phyloP scores from a whole-genome alignment of 2,113 vertebrate genomes.

The Rousettus leschenaultii region DNA sequence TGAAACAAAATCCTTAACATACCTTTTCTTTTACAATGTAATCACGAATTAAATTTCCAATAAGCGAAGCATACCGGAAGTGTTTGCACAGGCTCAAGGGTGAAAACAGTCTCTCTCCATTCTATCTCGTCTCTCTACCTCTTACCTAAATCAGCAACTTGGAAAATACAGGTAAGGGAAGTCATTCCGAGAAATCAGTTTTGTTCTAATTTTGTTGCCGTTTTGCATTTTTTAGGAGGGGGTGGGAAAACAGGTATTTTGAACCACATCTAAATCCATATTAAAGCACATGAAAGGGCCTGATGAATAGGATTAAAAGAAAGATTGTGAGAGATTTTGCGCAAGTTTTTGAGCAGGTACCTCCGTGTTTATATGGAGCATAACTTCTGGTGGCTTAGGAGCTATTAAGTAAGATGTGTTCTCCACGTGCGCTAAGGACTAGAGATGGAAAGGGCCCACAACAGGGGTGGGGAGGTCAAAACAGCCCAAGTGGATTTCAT shows the following conservation, averaged over 20 bases:
- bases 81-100: neutral
- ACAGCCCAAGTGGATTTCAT: neutral
- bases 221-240: neutral
- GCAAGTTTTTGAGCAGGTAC: neutral
- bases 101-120: neutral
- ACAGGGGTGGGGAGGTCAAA: neutral
- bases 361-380: neutral
- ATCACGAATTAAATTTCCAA: neutral
- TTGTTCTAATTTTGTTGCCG: neutral
- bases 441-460: accelerated
- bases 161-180: neutral
- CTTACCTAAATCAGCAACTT: neutral
- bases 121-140: neutral
- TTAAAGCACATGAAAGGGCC: neutral
- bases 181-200: neutral
- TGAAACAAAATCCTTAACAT: neutral
- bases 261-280: neutral
- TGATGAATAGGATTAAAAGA: neutral
- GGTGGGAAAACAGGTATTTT: neutral
- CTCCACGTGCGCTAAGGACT: neutral
- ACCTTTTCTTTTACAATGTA: neutral
- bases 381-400: neutral
- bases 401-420: neutral
- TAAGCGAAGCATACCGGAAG: neutral
- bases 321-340: neutral